Evolutionary conservation across 2,888 invertebrate genomes (phyloP).

Genomic region (Balanococcus diminutus): DNA sequence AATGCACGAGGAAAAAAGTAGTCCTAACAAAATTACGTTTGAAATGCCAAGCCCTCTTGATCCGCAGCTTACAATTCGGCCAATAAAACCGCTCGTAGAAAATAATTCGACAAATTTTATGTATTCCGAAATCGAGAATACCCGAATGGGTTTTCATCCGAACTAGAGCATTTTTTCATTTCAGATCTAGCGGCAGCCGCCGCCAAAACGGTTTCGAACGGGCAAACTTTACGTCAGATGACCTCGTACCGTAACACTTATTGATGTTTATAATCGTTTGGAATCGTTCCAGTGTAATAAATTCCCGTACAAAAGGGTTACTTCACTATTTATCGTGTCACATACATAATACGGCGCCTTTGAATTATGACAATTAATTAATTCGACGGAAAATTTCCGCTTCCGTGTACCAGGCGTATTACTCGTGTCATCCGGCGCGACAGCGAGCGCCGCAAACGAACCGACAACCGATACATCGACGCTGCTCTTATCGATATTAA

Average conservation of each 20-base stretch:
- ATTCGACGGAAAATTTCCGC: background rate
- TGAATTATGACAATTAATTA: constrained; percentile 41
- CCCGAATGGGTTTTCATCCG: background rate
- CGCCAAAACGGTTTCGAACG: background rate
- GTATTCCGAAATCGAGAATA: background rate
- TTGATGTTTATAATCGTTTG: constrained; percentile 43
- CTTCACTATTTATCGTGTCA: background rate
- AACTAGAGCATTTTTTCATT: background rate
- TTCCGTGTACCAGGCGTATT: background rate
- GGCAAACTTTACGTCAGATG: background rate
- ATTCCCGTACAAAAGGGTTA: background rate
- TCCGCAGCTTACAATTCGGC: background rate
- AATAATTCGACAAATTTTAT: constrained; percentile 9
- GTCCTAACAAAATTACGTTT: background rate
- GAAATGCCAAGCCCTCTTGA: background rate
- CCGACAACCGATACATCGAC: background rate
- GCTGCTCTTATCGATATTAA: background rate
- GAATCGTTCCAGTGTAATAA: constrained; percentile 41
- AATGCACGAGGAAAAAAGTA: background rate
- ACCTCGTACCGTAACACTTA: constrained; percentile 22
- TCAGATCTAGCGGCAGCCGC: background rate
- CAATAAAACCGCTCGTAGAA: background rate
- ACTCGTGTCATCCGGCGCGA: background rate
- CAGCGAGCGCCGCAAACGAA: background rate
- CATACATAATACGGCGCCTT: constrained; percentile 38